Base-by-base conservation (phyloP, 2,888 invertebrate species). In the Creontiades dilutus region DNA sequence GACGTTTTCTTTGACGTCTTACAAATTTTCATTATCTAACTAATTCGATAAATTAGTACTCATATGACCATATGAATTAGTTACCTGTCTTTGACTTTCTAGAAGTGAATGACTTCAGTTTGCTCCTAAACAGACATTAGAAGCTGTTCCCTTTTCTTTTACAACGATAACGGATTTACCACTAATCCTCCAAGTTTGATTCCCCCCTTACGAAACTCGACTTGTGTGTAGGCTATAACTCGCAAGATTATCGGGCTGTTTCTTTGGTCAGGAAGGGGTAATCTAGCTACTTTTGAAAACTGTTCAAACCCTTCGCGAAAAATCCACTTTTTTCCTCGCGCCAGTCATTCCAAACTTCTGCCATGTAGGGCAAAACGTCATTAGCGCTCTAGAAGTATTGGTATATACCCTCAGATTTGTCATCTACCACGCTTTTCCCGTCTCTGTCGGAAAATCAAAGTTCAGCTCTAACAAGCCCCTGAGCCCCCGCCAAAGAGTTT, bases 381-480 rank as follows among this genome's bases (percentile, higher is more conserved):
- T 86, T 86, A 86, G 86, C 86, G 86, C 68, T 75, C 55, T 37
- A 14, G 75, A 82, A 82, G 82, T 47, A 46, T 48, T 78, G 46
- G 78, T 78, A 82, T 75, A 86, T 86, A 86, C 47, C 68, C 19
- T 75, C 46, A 86, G 86, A 86, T 86, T 86, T 86, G 86, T 86
- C 86, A 86, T 68, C 86, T 16, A n/a, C 75, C 75, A 86, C 23
- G 75, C 47, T 19, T 52, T 48, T 52, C 82, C 52, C 11, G 27
- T 46, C 27, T 47, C 82, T 82, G 13, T 82, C 52, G 82, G 82
- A 52, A 82, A 75, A 86, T 88, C 88, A 88, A 88, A 88, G 78
- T 88, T 88, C 55, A 27, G 19, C 76, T 76, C 88, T 88, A 88
- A 88, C 89, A 89, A 89, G 89, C 61, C 37, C 87, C 52, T 16